phyloP scores from a whole-genome alignment of 2,113 vertebrate species.

The Benitochromis conjunctus region DNA sequence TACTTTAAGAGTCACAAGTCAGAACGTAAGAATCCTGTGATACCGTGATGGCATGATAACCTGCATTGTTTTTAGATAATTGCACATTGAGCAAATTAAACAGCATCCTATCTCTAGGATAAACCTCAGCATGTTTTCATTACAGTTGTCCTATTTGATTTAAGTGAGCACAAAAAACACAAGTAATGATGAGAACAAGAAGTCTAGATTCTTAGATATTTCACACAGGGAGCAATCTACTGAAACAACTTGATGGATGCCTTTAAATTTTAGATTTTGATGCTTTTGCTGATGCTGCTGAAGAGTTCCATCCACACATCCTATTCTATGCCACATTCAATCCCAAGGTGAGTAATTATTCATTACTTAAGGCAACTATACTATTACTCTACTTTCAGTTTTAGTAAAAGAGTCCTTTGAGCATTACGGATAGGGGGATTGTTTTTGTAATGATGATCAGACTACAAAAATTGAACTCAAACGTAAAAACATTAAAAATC shows the following conservation, averaged over 20 bases:
- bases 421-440: neutral
- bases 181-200: neutral
- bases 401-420: neutral
- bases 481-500: neutral
- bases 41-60: constrained; percentile 42
- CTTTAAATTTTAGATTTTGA: constrained; percentile 80
- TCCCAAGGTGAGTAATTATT: constrained; percentile 73
- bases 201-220: neutral
- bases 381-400: neutral
- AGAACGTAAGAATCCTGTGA: constrained; percentile 78
- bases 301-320: constrained; percentile 90
- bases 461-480: neutral
- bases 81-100: neutral
- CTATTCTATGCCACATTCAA: constrained; percentile 90
- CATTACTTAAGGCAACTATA: neutral
- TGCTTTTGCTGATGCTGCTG: constrained; percentile 84
- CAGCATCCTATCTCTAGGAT: neutral
- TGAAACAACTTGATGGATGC: constrained; percentile 9
- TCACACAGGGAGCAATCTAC: neutral
- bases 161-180: neutral
- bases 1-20: constrained; percentile 91
- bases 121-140: neutral
- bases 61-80: neutral
- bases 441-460: neutral
- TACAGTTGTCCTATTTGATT: neutral